Percentiles rank a stretch among this genome's conserved stretches.
These are phyloP conservation scores for Drosophila antonietae DNA, from an alignment of 2,888 invertebrate genomes.

Conservation along the genomic window DNA sequence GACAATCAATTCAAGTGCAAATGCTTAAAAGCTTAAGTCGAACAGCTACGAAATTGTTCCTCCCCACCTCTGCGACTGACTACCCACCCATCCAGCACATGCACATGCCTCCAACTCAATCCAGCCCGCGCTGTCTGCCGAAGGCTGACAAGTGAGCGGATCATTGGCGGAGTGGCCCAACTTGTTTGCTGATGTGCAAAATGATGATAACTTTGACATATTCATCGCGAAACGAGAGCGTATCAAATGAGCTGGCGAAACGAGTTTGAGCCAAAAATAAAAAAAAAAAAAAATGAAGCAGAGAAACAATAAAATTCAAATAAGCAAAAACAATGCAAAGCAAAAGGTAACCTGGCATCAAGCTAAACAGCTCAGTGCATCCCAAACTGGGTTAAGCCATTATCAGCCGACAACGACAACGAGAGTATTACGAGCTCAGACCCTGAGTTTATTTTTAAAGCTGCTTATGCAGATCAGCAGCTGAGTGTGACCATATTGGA, in stretches of 20 bases:
- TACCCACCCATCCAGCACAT: neutral
- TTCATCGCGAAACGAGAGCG: conserved; percentile 57
- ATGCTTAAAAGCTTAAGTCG: conserved; percentile 35
- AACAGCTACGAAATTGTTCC: neutral
- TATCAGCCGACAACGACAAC: conserved; percentile 4
- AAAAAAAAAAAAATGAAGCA: conserved; percentile 1
- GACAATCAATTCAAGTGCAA: conserved; percentile 52
- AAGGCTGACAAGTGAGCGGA: conserved; percentile 56
- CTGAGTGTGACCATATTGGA: neutral
- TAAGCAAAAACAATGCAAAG: conserved; percentile 11
- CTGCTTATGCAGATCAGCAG: conserved; percentile 22
- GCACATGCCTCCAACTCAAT: neutral
- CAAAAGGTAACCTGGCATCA: conserved; percentile 30
- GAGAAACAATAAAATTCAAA: neutral
- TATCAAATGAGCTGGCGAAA: conserved; percentile 37
- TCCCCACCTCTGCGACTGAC: neutral
- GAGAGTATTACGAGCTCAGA: conserved; percentile 5
- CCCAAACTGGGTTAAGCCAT: conserved; percentile 47
- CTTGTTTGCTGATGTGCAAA: conserved; percentile 56
- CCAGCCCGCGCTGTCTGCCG: conserved; percentile 1
- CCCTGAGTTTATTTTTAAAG: conserved; percentile 21
- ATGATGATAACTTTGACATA: conserved; percentile 60
- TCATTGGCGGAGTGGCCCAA: conserved; percentile 42
- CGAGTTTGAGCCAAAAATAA: conserved; percentile 45
- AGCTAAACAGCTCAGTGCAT: conserved; percentile 25